Percentiles rank a stretch among this genome's conserved stretches.
Conservation (phyloP, 2,113 vertebrate genomes). For the Callionymus lyra region DNA sequence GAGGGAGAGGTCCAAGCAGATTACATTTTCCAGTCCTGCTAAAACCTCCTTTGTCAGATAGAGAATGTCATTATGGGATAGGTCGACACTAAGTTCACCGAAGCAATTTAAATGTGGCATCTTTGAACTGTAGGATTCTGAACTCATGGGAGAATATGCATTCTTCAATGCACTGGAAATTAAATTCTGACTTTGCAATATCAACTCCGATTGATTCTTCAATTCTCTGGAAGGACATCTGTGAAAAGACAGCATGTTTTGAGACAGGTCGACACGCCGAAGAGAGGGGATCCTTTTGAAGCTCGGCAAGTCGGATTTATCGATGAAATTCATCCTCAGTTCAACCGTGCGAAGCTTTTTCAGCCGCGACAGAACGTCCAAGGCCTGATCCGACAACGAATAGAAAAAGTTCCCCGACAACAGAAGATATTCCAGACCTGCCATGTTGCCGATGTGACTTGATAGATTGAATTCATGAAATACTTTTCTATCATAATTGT, state of each 20-base stretch:
- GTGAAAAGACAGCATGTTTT: conserved; percentile 65
- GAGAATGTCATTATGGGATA: conserved; percentile 71
- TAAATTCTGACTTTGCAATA: too few species aligned
- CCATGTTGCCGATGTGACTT: conserved; percentile 47
- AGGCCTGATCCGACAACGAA: conserved; percentile 32
- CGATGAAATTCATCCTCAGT: conserved; percentile 70
- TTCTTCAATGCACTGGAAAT: too few species aligned
- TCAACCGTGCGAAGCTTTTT: conserved; percentile 47
- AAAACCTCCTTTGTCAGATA: conserved; percentile 48
- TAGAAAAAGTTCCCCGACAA: conserved; percentile 70
- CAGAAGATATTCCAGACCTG: conserved; percentile 40
- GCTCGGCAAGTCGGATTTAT: conserved; percentile 29
- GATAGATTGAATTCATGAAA: conserved; percentile 55
- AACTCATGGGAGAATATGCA: too few species aligned
- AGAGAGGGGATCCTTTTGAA: conserved; percentile 47
- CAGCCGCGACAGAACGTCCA: conserved; percentile 50
- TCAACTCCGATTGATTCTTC: too few species aligned
- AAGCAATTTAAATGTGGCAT: too few species aligned
- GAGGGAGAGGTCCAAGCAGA: conserved; percentile 69
- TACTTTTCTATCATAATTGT: conserved; percentile 62
- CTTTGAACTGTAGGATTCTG: too few species aligned
- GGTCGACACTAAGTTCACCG: conserved; percentile 46
- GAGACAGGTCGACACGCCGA: conserved; percentile 50
- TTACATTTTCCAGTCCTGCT: conserved; percentile 59
- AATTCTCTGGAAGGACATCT: conserved; percentile 4